Conservation (phyloP, 1,140 invertebrate species). For the Sweltsa coloradensis region DNA sequence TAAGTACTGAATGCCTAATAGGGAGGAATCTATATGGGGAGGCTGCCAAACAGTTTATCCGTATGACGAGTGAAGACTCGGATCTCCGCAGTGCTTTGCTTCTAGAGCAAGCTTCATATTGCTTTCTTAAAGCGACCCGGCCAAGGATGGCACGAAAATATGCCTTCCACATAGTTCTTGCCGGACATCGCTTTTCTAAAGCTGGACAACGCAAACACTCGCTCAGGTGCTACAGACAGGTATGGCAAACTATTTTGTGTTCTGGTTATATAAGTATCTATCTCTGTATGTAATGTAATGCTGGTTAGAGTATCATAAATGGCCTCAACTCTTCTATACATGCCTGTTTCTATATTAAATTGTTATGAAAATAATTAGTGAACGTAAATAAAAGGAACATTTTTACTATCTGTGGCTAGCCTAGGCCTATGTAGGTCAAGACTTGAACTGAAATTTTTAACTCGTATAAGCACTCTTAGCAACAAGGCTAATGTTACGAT, state of each 20-base stretch:
- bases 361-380: no score
- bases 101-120: conserved; percentile 90
- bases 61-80: conserved; percentile 91
- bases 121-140: conserved; percentile 61
- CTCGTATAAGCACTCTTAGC: no score
- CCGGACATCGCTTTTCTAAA: conserved; percentile 86
- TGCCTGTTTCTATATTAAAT: background rate
- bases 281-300: background rate
- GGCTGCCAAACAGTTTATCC: conserved; percentile 83
- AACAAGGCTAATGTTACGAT: no score
- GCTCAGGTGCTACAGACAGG: conserved; percentile 81
- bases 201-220: conserved; percentile 84
- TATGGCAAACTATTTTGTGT: conserved; percentile 57
- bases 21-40: conserved; percentile 64
- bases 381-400: no score
- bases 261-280: background rate
- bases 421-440: no score
- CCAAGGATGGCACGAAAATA: conserved; percentile 81
- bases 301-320: conserved; percentile 5
- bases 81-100: conserved; percentile 82
- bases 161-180: conserved; percentile 93
- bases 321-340: background rate
- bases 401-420: no score
- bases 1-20: conserved; percentile 78
- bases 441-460: no score